Base-by-base conservation (phyloP, 2,888 invertebrate genomes). In the Macaria notata region DNA sequence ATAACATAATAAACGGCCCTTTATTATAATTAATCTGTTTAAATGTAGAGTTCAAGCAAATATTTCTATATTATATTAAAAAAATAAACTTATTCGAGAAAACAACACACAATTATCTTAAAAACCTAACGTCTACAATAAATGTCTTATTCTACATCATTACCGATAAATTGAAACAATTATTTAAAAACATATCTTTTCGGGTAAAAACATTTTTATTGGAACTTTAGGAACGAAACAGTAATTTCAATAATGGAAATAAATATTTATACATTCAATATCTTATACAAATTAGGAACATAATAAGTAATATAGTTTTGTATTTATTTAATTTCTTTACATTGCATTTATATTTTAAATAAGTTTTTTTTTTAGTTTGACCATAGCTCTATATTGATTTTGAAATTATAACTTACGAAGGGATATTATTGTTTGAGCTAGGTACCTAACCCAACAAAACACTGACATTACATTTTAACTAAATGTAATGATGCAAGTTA, bases 41-140 rank as follows among this genome's bases (percentile, higher is more conserved):
- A 38, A 38, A 38, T 7, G 38, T 36, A 4, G 36, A 4, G 38
- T 7, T 38, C 8, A 7, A 38, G 1, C 38, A 38, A 7, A 8
- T 38, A 38, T 8, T 5, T 38, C 5, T 8, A 38, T 38, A 38
- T 7, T 1, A 38, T 19, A 38, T 48, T 30, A 9, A 29, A 31
- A 48, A 41, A 41, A 41, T 41, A n/a, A 43, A 36, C 50, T 50
- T 50, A 56, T 56, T 50, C 55, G 55, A 56, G 50, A n/a, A 29
- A 42, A 50, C 46, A 55, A 36, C 36, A 46, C 38, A 38, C 1
- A 41, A 31, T 45, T 33, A 33, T 5, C 19, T 41, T 31, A 41
- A 30, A 43, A 54, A n/a, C 30, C 31, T 54, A 48, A 9, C 7
- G 36, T 19, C 47, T 48, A 54, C 19, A 54, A 48, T 48, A 49